These are phyloP conservation scores for Ephydatia muelleri DNA, from an alignment of 37 sponge, comb jelly and placozoan genomes.

Conservation along the genomic window DNA sequence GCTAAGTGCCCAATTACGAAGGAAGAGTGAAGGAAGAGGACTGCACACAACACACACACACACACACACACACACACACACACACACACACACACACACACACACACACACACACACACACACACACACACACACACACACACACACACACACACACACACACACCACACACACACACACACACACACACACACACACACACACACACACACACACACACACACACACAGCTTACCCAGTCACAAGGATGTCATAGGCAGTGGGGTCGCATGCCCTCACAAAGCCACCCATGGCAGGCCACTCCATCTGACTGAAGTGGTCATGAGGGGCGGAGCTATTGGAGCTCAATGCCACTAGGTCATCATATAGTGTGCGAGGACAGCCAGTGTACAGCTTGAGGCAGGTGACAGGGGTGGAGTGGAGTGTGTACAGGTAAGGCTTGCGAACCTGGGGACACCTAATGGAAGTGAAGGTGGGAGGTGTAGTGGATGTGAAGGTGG, in stretches of 20 bases:
- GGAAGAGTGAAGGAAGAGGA: background rate
- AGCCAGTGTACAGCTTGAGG: constrained; percentile 64
- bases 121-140: constrained; percentile 3
- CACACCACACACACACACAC: background rate
- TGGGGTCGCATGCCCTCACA: constrained; percentile 58
- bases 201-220: background rate
- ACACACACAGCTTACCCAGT: constrained; percentile 58
- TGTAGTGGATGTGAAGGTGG: background rate
- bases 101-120: background rate
- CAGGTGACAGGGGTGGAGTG: constrained; percentile 81
- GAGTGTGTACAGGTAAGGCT: constrained; percentile 86
- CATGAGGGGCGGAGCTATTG: constrained; percentile 43
- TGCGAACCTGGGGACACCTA: constrained; percentile 75
- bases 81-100: background rate
- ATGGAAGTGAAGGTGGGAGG: background rate
- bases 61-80: constrained; percentile 9
- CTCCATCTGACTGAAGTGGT: constrained; percentile 40
- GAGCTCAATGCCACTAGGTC: constrained; percentile 35
- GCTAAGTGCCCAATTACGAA: too few relatives aligned
- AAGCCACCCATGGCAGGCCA: constrained; percentile 89
- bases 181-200: background rate
- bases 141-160: background rate
- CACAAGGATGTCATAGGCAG: constrained; percentile 52
- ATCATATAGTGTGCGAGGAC: constrained; percentile 44
- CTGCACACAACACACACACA: too few relatives aligned